Base-by-base conservation (phyloP, 2,797 vertebrate genomes). In the Bradypus variegatus region DNA sequence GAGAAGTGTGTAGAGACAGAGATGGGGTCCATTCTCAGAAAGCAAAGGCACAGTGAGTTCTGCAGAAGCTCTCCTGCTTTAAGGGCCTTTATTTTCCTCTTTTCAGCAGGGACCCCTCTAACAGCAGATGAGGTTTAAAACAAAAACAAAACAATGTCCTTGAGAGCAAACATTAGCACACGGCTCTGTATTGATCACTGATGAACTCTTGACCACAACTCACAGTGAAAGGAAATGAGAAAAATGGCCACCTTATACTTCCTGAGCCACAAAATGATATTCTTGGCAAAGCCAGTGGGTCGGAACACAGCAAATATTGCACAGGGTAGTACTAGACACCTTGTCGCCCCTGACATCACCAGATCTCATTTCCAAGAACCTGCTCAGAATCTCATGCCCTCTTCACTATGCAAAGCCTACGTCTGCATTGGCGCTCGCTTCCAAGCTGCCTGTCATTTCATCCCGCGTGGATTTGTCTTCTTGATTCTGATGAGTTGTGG, bases 161-260 rank as follows among this genome's bases (percentile, higher is more conserved):
- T 82, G 84, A 85, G 65, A 87, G 64, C 53, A 94, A 89, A 79
- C 69, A 29, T 14, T 31, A 70, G n/a, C 58, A n/a, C 33, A 33
- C 2, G 27, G 41, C 21, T 93, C 12, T 92, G 78, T 79, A 91
- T 77, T 25, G 78, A 94, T 91, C 82, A 67, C 50, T 65, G 70
- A 50, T 29, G 31, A 88, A 83, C 33, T 19, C 72, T 80, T 86
- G 58, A 77, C 81, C 85, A 70, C 13, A 5, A n/a, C 58, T 45
- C 90, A 13, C 8, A 78, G 45, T 23, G n/a, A 86, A 16, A 77
- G 84, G 88, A 94, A 91, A 91, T 45, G 53, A 70, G 88, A 58
- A 62, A 72, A 50, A 85, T 16, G 38, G 75, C 60, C 45, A 62
- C 87, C 29, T 45, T 76, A 45, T 11, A 81, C 72, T 53, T 86